Base-by-base conservation (phyloP, 2,888 invertebrate species). In the Odontothrips loti region DNA sequence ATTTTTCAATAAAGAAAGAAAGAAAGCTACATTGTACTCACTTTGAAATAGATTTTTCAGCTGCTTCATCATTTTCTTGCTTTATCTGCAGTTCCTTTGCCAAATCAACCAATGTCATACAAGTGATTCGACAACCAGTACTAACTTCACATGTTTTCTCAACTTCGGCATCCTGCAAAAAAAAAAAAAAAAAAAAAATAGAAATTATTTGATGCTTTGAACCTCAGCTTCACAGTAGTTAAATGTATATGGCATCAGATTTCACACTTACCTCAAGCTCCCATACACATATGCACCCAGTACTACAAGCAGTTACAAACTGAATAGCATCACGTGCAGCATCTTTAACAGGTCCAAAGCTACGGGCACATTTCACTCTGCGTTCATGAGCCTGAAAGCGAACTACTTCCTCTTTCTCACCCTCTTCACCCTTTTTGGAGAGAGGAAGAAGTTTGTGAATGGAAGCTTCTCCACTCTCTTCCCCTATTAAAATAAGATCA, bases 401-500 rank as follows among this genome's bases (percentile, higher is more conserved):
- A 27, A 27, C 27, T 12, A 75, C 23, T 75, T 75, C 68, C 27
- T 75, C 27, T 12, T 27, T 1, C 4, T 75, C 27, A 23, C 68
- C 68, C 68, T 75, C 68, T 12, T 12, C 10, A 75, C 27, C 68
- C 2, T 8, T 27, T 11, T 12, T 12, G 11, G 68, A 27, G 23
- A 27, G 27, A 9, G 68, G 68, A 4, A 27, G 12, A 27, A 75
- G 68, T 12, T 75, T 75, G 12, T 75, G 68, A 10, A 75, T 27
- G 9, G 68, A 75, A 27, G 68, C 68, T 27, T 75, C 68, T 0
- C 96, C 95, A 88, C 92, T 91, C 85, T 95, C 94, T 84, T 94
- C 90, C 0, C 95, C 96, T 80, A 93, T 90, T 84, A 92, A 89
- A 80, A 95, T 86, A 48, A 89, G 87, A 80, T 91, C 88, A 85